These are phyloP conservation scores for Bufo gargarizans DNA, from an alignment of 2,113 vertebrate species.

Conservation along the genomic window DNA sequence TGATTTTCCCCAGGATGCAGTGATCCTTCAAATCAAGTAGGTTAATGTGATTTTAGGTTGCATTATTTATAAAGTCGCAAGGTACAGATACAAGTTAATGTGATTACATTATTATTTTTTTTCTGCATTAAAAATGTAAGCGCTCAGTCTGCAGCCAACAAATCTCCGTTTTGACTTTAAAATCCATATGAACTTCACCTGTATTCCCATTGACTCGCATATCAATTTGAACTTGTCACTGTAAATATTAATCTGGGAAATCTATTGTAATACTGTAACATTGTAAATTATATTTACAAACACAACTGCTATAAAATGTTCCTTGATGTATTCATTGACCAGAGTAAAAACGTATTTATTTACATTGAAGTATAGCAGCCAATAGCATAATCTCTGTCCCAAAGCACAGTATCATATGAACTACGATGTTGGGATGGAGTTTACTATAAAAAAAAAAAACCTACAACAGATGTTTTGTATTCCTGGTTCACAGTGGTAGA, in stretches of 20 bases:
- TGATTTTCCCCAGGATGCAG: slow-evolving; percentile 23
- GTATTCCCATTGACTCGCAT: slow-evolving; percentile 36
- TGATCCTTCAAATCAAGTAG: slow-evolving; percentile 43
- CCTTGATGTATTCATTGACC: slow-evolving; percentile 34
- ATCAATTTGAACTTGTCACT: slow-evolving; percentile 45
- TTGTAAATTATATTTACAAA: slow-evolving; percentile 42
- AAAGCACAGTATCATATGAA: background rate
- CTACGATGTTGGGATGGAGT: background rate
- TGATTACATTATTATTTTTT: slow-evolving; percentile 38
- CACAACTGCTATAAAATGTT: slow-evolving; percentile 24
- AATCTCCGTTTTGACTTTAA: slow-evolving; percentile 21
- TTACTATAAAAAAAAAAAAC: background rate
- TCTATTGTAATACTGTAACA: slow-evolving; percentile 31
- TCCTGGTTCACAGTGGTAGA: background rate
- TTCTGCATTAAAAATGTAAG: slow-evolving; percentile 43
- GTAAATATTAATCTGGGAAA: slow-evolving; percentile 41
- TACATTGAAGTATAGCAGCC: background rate
- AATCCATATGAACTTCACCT: slow-evolving; percentile 50
- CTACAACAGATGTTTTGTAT: background rate
- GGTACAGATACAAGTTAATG: slow-evolving; percentile 9
- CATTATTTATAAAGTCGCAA: slow-evolving; percentile 30
- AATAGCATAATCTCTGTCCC: background rate
- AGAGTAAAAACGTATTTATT: slow-evolving; percentile 19
- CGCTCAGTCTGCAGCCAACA: slow-evolving; percentile 10
- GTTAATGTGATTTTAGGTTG: slow-evolving; percentile 47